These are phyloP conservation scores for Acanthiza pusilla DNA, from an alignment of 2,797 vertebrate species.

Conservation along the genomic window DNA sequence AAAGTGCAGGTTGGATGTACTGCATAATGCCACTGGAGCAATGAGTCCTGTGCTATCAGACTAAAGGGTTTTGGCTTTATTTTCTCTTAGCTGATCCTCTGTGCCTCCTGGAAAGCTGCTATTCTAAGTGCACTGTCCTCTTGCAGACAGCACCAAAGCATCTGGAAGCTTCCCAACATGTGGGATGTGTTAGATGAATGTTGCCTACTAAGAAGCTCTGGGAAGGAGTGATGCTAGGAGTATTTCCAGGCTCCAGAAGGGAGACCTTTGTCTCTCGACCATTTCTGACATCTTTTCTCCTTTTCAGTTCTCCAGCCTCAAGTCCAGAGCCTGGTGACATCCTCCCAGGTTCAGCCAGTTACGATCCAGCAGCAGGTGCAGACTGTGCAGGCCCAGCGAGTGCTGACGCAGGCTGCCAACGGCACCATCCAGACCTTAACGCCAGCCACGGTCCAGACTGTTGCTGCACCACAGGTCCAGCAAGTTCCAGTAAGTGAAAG, in stretches of 20 bases:
- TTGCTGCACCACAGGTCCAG: slow-evolving; percentile 89
- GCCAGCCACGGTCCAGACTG: slow-evolving; percentile 81
- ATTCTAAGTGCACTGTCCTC: neutral
- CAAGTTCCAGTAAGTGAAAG: slow-evolving; percentile 81
- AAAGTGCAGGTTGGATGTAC: neutral
- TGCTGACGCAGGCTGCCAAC: slow-evolving; percentile 83
- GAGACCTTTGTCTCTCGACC: neutral
- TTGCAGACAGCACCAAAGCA: neutral
- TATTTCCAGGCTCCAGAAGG: accelerated
- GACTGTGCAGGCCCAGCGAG: slow-evolving; percentile 79
- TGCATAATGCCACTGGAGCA: neutral
- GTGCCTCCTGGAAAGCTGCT: neutral
- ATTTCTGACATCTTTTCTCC: neutral
- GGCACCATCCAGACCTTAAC: slow-evolving; percentile 79
- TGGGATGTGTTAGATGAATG: neutral
- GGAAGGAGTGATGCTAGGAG: neutral
- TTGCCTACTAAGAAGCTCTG: neutral
- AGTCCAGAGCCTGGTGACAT: slow-evolving; percentile 90
- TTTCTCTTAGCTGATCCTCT: neutral
- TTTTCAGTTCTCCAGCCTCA: slow-evolving; percentile 91
- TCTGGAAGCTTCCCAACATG: neutral
- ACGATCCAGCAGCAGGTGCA: slow-evolving; percentile 92
- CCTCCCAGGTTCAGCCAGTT: slow-evolving; percentile 89
- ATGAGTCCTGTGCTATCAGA: neutral
- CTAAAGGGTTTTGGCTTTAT: neutral